Base-by-base conservation (phyloP, 2,888 invertebrate species). In the Zhuqinia jingwanae region DNA sequence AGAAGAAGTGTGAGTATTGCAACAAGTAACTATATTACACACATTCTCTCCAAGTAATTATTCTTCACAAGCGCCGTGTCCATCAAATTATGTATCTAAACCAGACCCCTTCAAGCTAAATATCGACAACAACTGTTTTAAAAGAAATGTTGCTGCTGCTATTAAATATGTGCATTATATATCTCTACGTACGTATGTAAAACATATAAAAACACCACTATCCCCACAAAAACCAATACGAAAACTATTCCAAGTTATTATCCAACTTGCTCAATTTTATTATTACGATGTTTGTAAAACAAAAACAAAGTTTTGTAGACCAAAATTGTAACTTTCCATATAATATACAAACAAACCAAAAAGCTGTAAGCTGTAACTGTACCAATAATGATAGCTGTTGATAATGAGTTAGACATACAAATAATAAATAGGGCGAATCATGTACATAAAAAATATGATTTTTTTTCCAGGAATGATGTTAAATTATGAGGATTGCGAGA, bases 21-120 rank as follows among this genome's bases (percentile, higher is more conserved):
- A n/a, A n/a, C n/a, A n/a, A n/a, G n/a, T n/a, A n/a, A n/a, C n/a
- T n/a, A n/a, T n/a, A n/a, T n/a, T n/a, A n/a, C 36, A 6, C 36
- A 36, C 8, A n/a, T 36, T 17, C 75, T 75, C 75, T 65, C 68
- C 50, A 68, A 65, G 68, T 83, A 83, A 83, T 83, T 83, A 83
- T 42, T 77, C 77, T 42, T 76, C 36, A 36, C 36, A 6, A 36
- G 5, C 36, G 8, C 36, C n/a, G 68, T 56, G 63, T 84, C 77
- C 68, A 77, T 68, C 77, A 84, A 84, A 77, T 65, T 75, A 27
- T 77, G 63, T 56, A 25, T 36, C 36, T 0, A 80, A 50, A 65
- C 11, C 36, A 42, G 1, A 56, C 30, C 75, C 47, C 47, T 58
- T 56, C 20, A 11, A 65, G 79, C 65, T 30, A 79, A 79, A 50